These are phyloP conservation scores for Uloborus diversus DNA, from an alignment of 1,140 invertebrate genomes.

Conservation along the genomic window DNA sequence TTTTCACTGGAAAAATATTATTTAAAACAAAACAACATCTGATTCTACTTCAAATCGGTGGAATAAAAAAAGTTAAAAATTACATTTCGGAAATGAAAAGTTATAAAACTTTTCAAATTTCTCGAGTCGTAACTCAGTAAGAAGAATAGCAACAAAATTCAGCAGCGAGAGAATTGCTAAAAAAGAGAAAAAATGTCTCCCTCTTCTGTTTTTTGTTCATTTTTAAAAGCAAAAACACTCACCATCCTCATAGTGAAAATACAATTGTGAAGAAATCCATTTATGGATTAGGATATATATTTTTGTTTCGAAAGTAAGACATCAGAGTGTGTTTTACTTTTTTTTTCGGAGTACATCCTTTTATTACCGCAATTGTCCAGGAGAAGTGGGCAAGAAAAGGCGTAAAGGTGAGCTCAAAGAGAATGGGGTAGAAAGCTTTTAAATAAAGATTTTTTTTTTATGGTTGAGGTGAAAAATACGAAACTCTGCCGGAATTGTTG, in stretches of 20 bases:
- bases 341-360: not conserved
- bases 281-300: conserved; percentile 20
- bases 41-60: too few relatives aligned
- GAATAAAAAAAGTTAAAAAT: too few relatives aligned
- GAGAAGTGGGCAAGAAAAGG: not conserved
- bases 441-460: too few relatives aligned
- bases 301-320: conserved; percentile 14
- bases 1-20: too few relatives aligned
- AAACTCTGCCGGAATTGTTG: not conserved
- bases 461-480: too few relatives aligned
- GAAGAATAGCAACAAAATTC: too few relatives aligned
- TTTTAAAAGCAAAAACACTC: not conserved
- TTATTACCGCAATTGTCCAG: not conserved
- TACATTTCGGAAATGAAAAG: too few relatives aligned
- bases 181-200: too few relatives aligned
- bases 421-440: conserved; percentile 9
- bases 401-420: not conserved
- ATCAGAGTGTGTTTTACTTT: conserved; percentile 11
- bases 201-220: not conserved
- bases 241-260: not conserved
- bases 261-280: conserved; percentile 17
- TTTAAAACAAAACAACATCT: too few relatives aligned
- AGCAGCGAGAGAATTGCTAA: too few relatives aligned
- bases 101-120: too few relatives aligned
- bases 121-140: too few relatives aligned